Evolutionary conservation across 1,140 invertebrate genomes (phyloP).

Genomic region (Stegodyphus dumicola): DNA sequence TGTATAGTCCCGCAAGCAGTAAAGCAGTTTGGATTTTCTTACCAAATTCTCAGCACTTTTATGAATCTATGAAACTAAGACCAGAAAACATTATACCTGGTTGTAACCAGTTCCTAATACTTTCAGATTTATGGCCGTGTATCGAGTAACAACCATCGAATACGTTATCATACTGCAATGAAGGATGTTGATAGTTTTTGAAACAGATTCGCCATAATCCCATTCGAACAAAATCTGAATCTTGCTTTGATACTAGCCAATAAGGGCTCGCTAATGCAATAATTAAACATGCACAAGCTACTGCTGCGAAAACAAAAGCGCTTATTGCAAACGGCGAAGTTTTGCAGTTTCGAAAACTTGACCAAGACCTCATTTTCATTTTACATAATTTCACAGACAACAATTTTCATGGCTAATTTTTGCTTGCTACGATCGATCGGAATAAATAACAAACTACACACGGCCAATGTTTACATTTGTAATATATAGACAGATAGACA

Average conservation of each 20-base stretch:
- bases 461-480: too few species aligned
- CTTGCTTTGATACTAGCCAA: slow-evolving; percentile 93
- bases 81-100: slow-evolving; percentile 73
- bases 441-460: too few species aligned
- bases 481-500: too few species aligned
- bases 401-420: too few species aligned
- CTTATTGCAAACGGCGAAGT: not conserved
- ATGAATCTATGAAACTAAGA: not conserved
- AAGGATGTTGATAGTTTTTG: slow-evolving; percentile 88
- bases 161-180: slow-evolving; percentile 88
- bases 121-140: slow-evolving; percentile 88
- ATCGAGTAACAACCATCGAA: slow-evolving; percentile 95
- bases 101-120: slow-evolving; percentile 91
- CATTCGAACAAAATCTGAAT: slow-evolving; percentile 92
- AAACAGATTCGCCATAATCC: slow-evolving; percentile 98
- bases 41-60: too few species aligned
- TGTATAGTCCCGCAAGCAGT: too few species aligned
- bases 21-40: too few species aligned
- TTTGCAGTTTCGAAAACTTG: not conserved
- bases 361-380: too few species aligned
- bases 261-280: slow-evolving; percentile 91
- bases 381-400: too few species aligned
- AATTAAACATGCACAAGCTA: slow-evolving; percentile 70
- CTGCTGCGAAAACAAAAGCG: slow-evolving; percentile 66
- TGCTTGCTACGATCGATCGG: too few species aligned